phyloP scores from a whole-genome alignment of 2,888 invertebrate genomes.

The Apamea sordens region DNA sequence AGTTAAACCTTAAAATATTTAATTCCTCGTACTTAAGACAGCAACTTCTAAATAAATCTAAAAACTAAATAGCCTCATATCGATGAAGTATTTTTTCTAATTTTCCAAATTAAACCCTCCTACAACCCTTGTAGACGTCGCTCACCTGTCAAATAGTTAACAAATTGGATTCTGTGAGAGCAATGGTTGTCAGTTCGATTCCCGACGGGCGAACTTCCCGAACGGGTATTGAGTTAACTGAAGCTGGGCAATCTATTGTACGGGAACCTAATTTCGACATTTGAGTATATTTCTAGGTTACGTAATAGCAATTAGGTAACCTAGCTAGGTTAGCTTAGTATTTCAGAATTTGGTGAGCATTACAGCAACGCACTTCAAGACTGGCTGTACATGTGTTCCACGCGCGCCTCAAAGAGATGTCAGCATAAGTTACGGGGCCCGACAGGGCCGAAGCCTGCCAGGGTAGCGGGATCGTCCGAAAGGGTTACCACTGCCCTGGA shows the following conservation, averaged over 20 bases:
- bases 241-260: conserved; percentile 61
- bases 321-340: not conserved
- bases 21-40: too few species aligned
- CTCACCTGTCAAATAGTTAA: conserved; percentile 77
- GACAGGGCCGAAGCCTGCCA: too few species aligned
- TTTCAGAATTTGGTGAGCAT: not conserved
- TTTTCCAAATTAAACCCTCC: conserved; percentile 46
- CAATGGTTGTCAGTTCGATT: conserved; percentile 69
- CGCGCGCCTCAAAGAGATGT: too few species aligned
- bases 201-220: conserved; percentile 66
- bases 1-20: too few species aligned
- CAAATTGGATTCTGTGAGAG: conserved; percentile 72
- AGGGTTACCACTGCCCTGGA: too few species aligned
- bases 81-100: conserved; percentile 53
- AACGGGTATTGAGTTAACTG: conserved; percentile 62
- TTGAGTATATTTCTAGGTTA: conserved; percentile 16
- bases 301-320: not conserved
- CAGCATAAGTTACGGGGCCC: too few species aligned
- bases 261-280: conserved; percentile 34
- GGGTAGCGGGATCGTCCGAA: too few species aligned
- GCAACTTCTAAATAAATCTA: conserved; percentile 8
- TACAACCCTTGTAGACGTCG: conserved; percentile 72
- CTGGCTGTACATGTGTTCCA: too few species aligned
- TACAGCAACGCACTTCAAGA: too few species aligned
- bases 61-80: conserved; percentile 21